These are phyloP conservation scores for Andrena flavipes DNA, from an alignment of 2,888 invertebrate genomes.

Conservation along the genomic window DNA sequence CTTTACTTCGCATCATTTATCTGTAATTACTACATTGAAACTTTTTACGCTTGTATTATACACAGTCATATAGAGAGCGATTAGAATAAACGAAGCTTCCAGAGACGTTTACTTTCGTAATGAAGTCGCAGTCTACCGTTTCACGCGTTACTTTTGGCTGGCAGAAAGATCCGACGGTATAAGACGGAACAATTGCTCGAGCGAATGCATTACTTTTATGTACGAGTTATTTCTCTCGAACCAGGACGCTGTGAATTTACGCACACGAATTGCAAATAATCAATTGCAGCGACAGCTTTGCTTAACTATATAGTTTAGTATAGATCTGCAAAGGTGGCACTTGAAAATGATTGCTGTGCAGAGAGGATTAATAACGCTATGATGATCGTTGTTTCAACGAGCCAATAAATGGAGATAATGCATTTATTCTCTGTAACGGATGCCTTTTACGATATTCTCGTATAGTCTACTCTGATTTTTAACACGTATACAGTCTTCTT, in stretches of 20 bases:
- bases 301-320: conserved; percentile 72
- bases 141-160: conserved; percentile 50
- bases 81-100: conserved; percentile 60
- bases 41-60: conserved; percentile 64
- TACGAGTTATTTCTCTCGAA: conserved; percentile 14
- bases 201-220: conserved; percentile 10
- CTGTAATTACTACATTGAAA: conserved; percentile 49
- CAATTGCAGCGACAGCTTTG: conserved; percentile 65
- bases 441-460: conserved; percentile 31
- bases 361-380: conserved; percentile 41
- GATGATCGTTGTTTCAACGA: conserved; percentile 36
- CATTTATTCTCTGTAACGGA: conserved; percentile 39
- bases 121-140: conserved; percentile 37
- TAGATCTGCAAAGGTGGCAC: conserved; percentile 73
- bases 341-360: conserved; percentile 21
- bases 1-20: conserved; percentile 55
- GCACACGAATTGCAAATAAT: conserved; percentile 50
- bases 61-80: conserved; percentile 56
- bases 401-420: conserved; percentile 40
- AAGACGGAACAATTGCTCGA: conserved; percentile 1
- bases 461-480: conserved; percentile 37
- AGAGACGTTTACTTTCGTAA: conserved; percentile 45
- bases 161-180: conserved; percentile 11
- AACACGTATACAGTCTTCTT: conserved; percentile 22
- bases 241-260: conserved; percentile 46